phyloP scores from a whole-genome alignment of 2,888 invertebrate species.

The Fabriciana adippe region DNA sequence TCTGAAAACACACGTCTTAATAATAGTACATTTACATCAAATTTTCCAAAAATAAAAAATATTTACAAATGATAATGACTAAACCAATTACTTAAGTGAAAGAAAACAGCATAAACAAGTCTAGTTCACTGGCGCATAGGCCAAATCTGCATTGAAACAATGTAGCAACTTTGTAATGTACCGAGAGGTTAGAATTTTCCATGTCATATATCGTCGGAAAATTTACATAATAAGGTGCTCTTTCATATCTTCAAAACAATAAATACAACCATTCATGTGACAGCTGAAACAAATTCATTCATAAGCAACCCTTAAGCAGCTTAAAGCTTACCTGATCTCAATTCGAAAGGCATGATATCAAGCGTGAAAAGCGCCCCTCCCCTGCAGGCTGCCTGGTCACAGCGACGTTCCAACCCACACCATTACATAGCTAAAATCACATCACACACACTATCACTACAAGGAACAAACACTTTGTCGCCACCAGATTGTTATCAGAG shows the following conservation, averaged over 20 bases:
- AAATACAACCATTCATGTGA: conserved; percentile 6
- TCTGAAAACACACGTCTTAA: too few species aligned
- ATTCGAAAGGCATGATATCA: conserved; percentile 76
- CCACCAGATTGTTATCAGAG: conserved; percentile 47
- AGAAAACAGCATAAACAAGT: conserved; percentile 1
- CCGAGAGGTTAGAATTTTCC: conserved; percentile 14
- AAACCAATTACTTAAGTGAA: not conserved
- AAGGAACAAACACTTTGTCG: conserved; percentile 50
- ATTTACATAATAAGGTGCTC: not conserved
- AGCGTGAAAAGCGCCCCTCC: conserved; percentile 70
- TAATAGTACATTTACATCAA: too few species aligned
- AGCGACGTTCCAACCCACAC: conserved; percentile 60
- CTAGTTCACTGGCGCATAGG: conserved; percentile 8
- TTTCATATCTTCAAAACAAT: not conserved
- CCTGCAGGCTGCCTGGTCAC: conserved; percentile 63
- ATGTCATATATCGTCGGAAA: not conserved
- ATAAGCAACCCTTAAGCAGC: conserved; percentile 32
- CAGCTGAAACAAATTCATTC: conserved; percentile 29
- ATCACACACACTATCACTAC: conserved; percentile 52
- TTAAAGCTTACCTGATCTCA: conserved; percentile 75
- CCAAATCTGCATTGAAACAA: conserved; percentile 13
- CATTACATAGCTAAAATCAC: conserved; percentile 66
- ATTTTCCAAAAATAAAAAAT: too few species aligned
- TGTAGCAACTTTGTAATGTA: not conserved
- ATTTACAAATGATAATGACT: not conserved